Evolutionary conservation across 53 echinoderm and acorn worm species (phyloP).

Genomic region (Echinometra lucunter): DNA sequence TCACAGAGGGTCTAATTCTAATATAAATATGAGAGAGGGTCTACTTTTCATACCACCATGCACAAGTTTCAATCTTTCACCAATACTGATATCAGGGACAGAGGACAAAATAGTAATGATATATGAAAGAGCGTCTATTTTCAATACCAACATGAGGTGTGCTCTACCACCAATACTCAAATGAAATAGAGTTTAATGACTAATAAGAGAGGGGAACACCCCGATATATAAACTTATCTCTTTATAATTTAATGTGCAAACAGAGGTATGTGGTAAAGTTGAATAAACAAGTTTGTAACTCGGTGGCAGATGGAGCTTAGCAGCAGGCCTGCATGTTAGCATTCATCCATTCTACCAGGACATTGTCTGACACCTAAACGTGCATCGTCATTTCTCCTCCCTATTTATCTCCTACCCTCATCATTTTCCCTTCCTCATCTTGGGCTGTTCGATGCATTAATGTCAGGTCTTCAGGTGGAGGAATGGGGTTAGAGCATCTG

Average conservation of each 20-base stretch:
- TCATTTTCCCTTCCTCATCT: slow-evolving; percentile 8
- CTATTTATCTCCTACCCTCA: slow-evolving; percentile 22
- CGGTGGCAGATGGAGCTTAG: neutral
- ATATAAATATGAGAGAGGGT: neutral
- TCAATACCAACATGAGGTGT: neutral
- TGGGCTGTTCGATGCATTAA: slow-evolving; percentile 3
- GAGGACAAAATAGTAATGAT: too few species aligned
- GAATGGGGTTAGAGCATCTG: slow-evolving; percentile 28
- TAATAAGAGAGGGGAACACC: neutral
- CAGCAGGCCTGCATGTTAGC: slow-evolving; percentile 20
- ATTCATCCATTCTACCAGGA: neutral
- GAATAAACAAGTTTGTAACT: neutral
- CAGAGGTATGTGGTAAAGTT: neutral
- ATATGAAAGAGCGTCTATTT: neutral
- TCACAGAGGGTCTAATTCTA: too few species aligned
- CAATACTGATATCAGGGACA: too few species aligned
- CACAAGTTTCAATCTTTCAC: neutral
- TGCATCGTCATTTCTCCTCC: slow-evolving; percentile 34
- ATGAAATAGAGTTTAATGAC: neutral
- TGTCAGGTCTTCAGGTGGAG: slow-evolving; percentile 13
- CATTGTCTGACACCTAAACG: slow-evolving; percentile 38
- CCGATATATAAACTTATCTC: neutral
- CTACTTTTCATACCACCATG: neutral
- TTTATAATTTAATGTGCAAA: slow-evolving; percentile 18
- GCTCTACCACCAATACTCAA: neutral